Percentiles rank a stretch among this genome's conserved stretches.
Evolutionary conservation across 2,888 invertebrate species (phyloP).

Genomic region (Cenopis cana): DNA sequence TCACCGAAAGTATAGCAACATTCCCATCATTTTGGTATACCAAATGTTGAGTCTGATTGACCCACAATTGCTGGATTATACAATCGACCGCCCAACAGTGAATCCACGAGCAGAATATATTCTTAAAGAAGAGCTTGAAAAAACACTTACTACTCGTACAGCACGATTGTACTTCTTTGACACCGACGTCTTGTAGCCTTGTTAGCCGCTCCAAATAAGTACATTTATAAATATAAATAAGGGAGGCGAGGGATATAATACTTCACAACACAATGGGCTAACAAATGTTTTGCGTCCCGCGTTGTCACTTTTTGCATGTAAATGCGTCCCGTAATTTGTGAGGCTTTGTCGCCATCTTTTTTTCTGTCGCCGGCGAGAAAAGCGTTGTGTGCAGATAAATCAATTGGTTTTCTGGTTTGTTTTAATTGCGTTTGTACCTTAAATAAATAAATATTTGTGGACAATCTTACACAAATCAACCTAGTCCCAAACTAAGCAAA

Average conservation of each 20-base stretch:
- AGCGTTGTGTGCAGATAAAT: constrained; percentile 26
- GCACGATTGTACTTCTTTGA: constrained; percentile 56
- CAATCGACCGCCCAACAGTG: too few relatives aligned
- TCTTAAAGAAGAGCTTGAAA: constrained; percentile 24
- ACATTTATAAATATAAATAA: constrained; percentile 80
- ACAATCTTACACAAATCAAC: too few relatives aligned
- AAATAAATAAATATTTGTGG: too few relatives aligned
- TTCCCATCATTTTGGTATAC: too few relatives aligned
- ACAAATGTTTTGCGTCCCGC: constrained; percentile 76
- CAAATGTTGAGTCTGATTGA: too few relatives aligned
- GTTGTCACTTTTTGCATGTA: constrained; percentile 82
- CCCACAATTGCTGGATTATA: too few relatives aligned
- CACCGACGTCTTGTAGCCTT: constrained; percentile 64
- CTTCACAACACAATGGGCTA: constrained; percentile 76
- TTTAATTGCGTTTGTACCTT: constrained; percentile 6
- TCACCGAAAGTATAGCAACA: too few relatives aligned
- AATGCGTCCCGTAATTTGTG: constrained; percentile 79
- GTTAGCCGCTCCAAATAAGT: constrained; percentile 80
- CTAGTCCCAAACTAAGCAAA: too few relatives aligned
- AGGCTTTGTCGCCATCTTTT: constrained; percentile 58
- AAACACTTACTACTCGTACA: constrained; percentile 13
- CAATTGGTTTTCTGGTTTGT: constrained; percentile 29
- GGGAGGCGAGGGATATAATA: constrained; percentile 65
- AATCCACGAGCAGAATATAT: neutral
- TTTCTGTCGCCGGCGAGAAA: constrained; percentile 50